These are phyloP conservation scores for Clarias macrocephalus DNA, from an alignment of 2,113 vertebrate genomes.

Conservation along the genomic window DNA sequence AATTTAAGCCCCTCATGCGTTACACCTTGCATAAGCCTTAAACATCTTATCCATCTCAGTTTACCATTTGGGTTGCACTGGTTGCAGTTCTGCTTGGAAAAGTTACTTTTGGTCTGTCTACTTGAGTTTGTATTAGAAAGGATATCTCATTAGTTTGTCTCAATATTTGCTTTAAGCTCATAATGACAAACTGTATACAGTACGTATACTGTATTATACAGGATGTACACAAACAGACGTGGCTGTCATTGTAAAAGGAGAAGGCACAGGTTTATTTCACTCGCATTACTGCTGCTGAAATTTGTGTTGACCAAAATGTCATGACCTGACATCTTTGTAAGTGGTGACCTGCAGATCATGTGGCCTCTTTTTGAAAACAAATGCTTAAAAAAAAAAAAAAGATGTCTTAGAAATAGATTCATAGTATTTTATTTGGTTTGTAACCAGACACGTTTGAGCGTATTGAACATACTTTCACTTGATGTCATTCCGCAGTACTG, in stretches of 20 bases:
- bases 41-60: background rate
- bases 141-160: background rate
- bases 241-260: background rate
- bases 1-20: background rate
- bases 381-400: background rate
- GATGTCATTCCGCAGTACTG: background rate
- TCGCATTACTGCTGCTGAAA: background rate
- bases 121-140: background rate
- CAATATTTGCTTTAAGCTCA: slow-evolving; percentile 3
- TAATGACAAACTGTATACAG: background rate
- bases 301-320: background rate
- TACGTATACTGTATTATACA: background rate
- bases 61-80: background rate
- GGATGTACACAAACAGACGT: slow-evolving; percentile 18
- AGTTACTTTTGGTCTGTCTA: background rate
- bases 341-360: background rate
- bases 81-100: slow-evolving; percentile 2
- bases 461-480: background rate
- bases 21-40: background rate
- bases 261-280: background rate
- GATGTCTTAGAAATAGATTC: background rate
- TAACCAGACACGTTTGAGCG: background rate
- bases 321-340: background rate
- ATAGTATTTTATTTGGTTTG: background rate
- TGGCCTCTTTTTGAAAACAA: background rate